Base-by-base conservation (phyloP, 2,888 invertebrate species). In the Bellardia pandia region DNA sequence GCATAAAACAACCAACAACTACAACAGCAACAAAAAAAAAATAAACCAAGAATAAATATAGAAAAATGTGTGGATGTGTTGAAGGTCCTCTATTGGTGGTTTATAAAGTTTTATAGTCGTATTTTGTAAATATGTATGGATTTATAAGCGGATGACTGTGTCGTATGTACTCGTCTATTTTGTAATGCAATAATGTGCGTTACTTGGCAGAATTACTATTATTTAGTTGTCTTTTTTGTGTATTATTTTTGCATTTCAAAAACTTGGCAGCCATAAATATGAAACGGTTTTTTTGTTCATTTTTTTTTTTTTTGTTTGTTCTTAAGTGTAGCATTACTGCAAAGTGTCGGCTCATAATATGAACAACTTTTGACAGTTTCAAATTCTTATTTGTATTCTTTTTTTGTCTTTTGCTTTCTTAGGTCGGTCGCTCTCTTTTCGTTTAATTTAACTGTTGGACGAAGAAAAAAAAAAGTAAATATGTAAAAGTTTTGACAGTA, bases 361-460 rank as follows among this genome's bases (percentile, higher is more conserved):
- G 45, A 40, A 86, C 79, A 86, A 86, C 53, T 66, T 86, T 84
- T 84, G 84, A 84, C 86, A 86, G 80, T 80, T 84, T 86, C 45
- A 76, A 80, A 83, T 80, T 84, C 76, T 62, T 86, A 84, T 84
- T 86, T 72, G 76, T 72, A 62, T 66, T 80, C 6, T 45, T 45
- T 53, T 74, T 78, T 58, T 78, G 30, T 77, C 30, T 69, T 14
- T 79, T 23, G 56, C 56, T 71, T 76, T 56, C 72, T 16, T 42
- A 33, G 14, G 45, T 60, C 66, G 14, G 37, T 11, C 16, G 72
- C 42, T 80, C 3, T 23, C 64, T 37, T 42, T 56, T 51, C 42
- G 13, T 51, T 64, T 42, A 14, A 60, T 40, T 66, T 66, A 76
- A 75, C 56, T 83, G 51, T 71, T 75, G 78, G 83, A 51, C 69